Evolutionary conservation across 2,888 invertebrate genomes (phyloP).

Genomic region (Helleia helle): DNA sequence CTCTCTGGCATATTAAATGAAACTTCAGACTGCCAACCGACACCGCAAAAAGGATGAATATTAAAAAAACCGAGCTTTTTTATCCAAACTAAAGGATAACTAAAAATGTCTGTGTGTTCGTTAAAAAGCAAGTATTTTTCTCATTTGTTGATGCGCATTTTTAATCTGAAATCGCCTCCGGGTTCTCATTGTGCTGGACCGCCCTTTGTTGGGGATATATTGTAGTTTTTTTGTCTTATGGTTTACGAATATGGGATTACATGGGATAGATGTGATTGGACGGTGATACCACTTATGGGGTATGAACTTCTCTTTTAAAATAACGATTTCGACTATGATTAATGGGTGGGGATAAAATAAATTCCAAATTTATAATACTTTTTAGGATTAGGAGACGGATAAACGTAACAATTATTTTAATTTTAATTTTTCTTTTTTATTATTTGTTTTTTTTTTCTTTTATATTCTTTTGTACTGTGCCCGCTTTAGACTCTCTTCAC

Average conservation of each 20-base stretch:
- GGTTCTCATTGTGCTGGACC: conserved; percentile 34
- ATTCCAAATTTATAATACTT: too few relatives aligned
- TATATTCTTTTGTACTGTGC: too few relatives aligned
- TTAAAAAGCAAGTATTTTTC: conserved; percentile 9
- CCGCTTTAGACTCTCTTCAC: too few relatives aligned
- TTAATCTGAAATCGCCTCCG: conserved; percentile 35
- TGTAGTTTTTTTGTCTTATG: conserved; percentile 5
- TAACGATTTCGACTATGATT: too few relatives aligned
- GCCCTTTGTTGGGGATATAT: conserved; percentile 10
- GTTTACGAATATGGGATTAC: conserved; percentile 7
- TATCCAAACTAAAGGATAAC: conserved; percentile 9
- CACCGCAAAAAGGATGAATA: conserved; percentile 7
- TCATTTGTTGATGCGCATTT: conserved; percentile 21
- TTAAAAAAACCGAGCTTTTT: conserved; percentile 2
- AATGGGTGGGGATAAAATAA: too few relatives aligned
- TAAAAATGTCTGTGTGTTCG: conserved; percentile 8
- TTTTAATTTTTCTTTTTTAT: too few relatives aligned
- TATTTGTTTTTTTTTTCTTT: too few relatives aligned
- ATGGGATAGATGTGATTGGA: neutral
- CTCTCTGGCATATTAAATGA: too few relatives aligned
- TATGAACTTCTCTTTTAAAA: too few relatives aligned
- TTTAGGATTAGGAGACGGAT: too few relatives aligned
- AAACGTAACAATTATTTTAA: too few relatives aligned
- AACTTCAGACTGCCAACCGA: neutral
- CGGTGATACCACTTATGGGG: neutral